Evolutionary conservation across 2,888 invertebrate genomes (phyloP).

Genomic region (Acrocera orbiculus): DNA sequence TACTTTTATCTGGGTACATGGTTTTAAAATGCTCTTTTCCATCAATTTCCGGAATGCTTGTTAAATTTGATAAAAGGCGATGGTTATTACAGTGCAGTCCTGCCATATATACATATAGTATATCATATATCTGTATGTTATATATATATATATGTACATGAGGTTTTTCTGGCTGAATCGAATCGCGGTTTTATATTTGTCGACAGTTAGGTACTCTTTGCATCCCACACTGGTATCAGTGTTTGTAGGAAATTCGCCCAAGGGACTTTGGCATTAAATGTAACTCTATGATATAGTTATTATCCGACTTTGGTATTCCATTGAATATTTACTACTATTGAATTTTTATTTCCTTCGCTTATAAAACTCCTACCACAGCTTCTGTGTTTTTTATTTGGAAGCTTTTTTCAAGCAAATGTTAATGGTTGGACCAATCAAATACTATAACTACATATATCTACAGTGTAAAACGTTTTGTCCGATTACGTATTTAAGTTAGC

Average conservation of each 20-base stretch:
- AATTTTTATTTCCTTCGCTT: conserved; percentile 4
- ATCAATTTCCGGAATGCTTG: conserved; percentile 12
- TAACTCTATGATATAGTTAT: conserved; percentile 12
- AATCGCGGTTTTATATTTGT: neutral
- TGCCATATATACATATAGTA: too few relatives aligned
- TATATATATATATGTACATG: too few relatives aligned
- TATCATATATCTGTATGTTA: too few relatives aligned
- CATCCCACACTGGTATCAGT: neutral
- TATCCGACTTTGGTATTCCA: conserved; percentile 9
- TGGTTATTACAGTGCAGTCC: conserved; percentile 13
- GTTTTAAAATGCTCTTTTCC: too few relatives aligned
- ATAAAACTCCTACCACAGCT: conserved; percentile 1
- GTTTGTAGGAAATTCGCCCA: too few relatives aligned
- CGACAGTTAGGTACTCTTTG: neutral
- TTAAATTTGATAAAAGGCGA: conserved; percentile 18
- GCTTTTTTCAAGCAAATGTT: too few relatives aligned
- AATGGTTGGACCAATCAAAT: too few relatives aligned
- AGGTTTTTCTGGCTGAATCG: neutral
- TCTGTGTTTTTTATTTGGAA: conserved; percentile 5
- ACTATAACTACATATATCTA: too few relatives aligned
- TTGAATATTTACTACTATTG: conserved; percentile 12
- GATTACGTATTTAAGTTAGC: too few relatives aligned
- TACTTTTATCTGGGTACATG: too few relatives aligned
- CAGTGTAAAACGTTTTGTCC: too few relatives aligned
- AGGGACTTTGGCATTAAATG: neutral